phyloP scores from a whole-genome alignment of 37 sponge, comb jelly and placozoan species.

The Eunapius fragilis region DNA sequence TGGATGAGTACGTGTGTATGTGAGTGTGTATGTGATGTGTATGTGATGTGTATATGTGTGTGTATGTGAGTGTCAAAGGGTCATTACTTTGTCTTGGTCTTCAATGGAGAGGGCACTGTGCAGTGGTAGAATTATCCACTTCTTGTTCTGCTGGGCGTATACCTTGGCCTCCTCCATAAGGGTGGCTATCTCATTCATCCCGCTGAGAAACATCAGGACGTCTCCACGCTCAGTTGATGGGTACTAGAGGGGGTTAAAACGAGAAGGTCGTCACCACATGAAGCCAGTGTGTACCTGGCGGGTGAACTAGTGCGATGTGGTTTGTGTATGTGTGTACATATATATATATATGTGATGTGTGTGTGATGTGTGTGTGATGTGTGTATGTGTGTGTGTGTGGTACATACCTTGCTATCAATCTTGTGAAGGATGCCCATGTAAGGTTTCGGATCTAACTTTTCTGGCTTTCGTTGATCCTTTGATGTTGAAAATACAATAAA shows the following conservation, averaged over 20 bases:
- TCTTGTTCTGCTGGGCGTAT: conserved; percentile 74
- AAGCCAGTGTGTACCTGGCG: not conserved
- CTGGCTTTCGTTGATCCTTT: not conserved
- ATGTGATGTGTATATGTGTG: too few relatives aligned
- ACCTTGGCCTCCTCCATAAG: conserved; percentile 78
- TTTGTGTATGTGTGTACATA: not conserved
- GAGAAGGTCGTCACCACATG: not conserved
- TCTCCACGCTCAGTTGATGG: conserved; percentile 87
- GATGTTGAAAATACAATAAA: too few relatives aligned
- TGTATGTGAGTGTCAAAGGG: not conserved
- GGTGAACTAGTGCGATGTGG: not conserved
- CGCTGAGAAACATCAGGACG: conserved; percentile 89
- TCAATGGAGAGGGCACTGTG: conserved; percentile 95
- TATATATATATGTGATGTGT: not conserved
- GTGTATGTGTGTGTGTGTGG: not conserved
- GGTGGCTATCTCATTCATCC: conserved; percentile 86
- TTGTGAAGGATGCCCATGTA: conserved; percentile 84
- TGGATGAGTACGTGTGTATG: conserved; percentile 8
- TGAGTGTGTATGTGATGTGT: not conserved
- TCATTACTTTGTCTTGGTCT: conserved; percentile 89
- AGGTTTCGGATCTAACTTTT: conserved; percentile 73
- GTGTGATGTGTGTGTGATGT: not conserved
- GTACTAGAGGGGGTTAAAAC: conserved; percentile 47
- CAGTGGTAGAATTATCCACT: conserved; percentile 85
- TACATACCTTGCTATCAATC: conserved; percentile 82